Evolutionary conservation across 2,888 invertebrate genomes (phyloP), one percentile per base, ranked within the genome.

Genomic region (Oscheius sp.): DNA sequence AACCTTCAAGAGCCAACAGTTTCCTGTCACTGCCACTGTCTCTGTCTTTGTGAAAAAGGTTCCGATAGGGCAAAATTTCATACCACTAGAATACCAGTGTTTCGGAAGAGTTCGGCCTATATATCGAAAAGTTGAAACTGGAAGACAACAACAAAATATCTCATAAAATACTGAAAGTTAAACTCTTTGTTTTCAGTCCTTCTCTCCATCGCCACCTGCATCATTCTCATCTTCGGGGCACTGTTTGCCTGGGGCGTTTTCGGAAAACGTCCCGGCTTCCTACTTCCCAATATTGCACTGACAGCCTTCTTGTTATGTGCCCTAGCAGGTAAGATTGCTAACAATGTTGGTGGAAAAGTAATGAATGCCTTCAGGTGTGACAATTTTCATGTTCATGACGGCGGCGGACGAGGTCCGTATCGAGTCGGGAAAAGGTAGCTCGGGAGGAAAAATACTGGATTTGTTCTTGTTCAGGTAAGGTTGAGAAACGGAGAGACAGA

Each of bases 171-270:
- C 50, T 13, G 10, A 50, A 50, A 50, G 13, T 50, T 9, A 13
- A 50, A 1, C 50, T 50, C 50, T 50, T 50, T 50, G 9, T 13
- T 68, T 68, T 37, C 35, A 68, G 68, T 68, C 13, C 35, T 68
- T 10, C 68, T 68, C 5, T 55, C 68, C 53, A 42, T 68, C n/a
- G 58, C 50, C 58, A 37, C 70, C 48, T 70, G 59, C 57, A 70
- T 70, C 48, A 50, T 73, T 21, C 53, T 73, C 11, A 33, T 63
- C 21, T 73, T 73, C 55, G 65, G 51, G 4, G 63, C 73, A 9
- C 51, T 73, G 0, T 73, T 73, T 42, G 47, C 57, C 33, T 73
- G 73, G 73, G 73, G 73, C 0, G 53, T 73, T 11, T 73, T 73
- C 35, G 73, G 63, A 29, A 62, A 62, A n/a, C 53, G 73, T 11